Conservation (phyloP, 1,140 invertebrate species). For the Drosophila bocqueti region DNA sequence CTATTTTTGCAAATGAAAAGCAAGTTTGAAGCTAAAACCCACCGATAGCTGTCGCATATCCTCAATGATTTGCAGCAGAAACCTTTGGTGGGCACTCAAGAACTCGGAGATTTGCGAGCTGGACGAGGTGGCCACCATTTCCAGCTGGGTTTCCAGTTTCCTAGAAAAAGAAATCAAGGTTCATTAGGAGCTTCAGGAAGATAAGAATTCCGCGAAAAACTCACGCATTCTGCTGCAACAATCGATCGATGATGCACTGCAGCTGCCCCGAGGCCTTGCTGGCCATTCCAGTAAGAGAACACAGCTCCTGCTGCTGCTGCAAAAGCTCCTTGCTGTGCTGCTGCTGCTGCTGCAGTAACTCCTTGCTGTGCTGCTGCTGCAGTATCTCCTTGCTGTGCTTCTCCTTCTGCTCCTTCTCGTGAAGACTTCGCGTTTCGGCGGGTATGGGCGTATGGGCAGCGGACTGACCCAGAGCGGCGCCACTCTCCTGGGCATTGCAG, state of each 20-base stretch:
- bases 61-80: conserved; percentile 75
- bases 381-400: conserved; percentile 24
- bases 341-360: conserved; percentile 10
- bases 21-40: not conserved
- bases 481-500: conserved; percentile 69
- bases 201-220: not conserved
- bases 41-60: conserved; percentile 82
- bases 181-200: not conserved
- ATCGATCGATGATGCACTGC: conserved; percentile 76
- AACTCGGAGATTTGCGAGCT: conserved; percentile 69
- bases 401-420: conserved; percentile 1
- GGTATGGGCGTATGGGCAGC: conserved; percentile 57
- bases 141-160: conserved; percentile 72
- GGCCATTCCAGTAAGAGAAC: conserved; percentile 71
- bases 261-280: conserved; percentile 67
- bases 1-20: too few species aligned
- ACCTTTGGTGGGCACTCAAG: conserved; percentile 72
- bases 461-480: conserved; percentile 4
- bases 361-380: conserved; percentile 25
- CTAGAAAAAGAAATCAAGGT: conserved; percentile 16
- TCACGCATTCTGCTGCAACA: conserved; percentile 73
- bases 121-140: conserved; percentile 56
- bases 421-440: conserved; percentile 57
- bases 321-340: conserved; percentile 22
- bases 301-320: conserved; percentile 47